phyloP scores from a whole-genome alignment of 2,797 vertebrate species.

The Smutsia temminckii region DNA sequence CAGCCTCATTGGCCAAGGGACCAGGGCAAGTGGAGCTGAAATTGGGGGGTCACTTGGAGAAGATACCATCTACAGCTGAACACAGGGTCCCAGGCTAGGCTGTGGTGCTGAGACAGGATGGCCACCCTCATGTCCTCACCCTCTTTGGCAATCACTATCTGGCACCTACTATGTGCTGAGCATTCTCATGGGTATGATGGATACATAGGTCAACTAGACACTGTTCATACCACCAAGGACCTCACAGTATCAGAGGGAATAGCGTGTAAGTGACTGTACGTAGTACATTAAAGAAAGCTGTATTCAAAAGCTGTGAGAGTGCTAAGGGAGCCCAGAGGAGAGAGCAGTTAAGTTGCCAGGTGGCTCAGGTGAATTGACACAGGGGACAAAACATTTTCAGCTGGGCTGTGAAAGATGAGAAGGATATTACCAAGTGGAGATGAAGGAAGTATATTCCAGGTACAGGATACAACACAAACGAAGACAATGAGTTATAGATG shows the following conservation, averaged over 20 bases:
- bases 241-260: neutral
- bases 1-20: neutral
- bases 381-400: conserved; percentile 39
- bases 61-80: neutral
- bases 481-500: neutral
- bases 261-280: neutral
- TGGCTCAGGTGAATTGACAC: conserved; percentile 22
- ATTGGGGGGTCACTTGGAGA: neutral
- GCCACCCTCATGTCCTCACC: neutral
- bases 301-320: conserved; percentile 14
- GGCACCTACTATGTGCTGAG: neutral
- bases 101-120: rapidly evolving
- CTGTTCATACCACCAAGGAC: neutral
- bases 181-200: neutral
- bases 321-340: neutral
- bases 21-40: neutral
- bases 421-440: neutral
- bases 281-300: neutral
- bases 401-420: conserved; percentile 44
- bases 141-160: neutral
- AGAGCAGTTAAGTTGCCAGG: conserved; percentile 26
- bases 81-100: neutral
- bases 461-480: neutral
- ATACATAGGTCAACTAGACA: neutral
- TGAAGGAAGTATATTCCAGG: conserved; percentile 14